A percentile compares a stretch with the other conserved stretches of the same genome.
These are phyloP conservation scores for Sepiola atlantica DNA, from an alignment of 2,888 invertebrate genomes.

Conservation along the genomic window DNA sequence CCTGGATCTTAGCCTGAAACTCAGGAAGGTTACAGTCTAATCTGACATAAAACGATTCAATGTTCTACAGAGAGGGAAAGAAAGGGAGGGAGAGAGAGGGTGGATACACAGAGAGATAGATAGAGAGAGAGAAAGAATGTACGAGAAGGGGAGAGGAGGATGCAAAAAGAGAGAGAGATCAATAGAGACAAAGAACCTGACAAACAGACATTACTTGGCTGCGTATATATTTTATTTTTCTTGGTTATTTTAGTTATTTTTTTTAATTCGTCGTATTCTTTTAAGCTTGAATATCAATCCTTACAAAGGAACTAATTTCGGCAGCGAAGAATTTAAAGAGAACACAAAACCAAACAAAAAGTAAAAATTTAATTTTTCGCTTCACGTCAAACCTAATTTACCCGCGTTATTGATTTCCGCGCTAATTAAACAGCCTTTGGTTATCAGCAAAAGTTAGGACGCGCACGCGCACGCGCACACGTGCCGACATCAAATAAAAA, in stretches of 20 bases:
- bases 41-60: too few relatives aligned
- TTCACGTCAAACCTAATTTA: neutral
- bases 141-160: too few relatives aligned
- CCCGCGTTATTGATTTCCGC: slow-evolving; percentile 5
- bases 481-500: neutral
- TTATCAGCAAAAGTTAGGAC: neutral
- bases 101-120: too few relatives aligned
- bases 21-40: too few relatives aligned
- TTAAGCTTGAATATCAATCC: neutral
- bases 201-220: too few relatives aligned
- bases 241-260: neutral
- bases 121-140: too few relatives aligned
- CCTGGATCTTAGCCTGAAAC: too few relatives aligned
- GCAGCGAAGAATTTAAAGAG: neutral
- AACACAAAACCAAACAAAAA: neutral
- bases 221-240: neutral
- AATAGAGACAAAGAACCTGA: too few relatives aligned
- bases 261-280: neutral
- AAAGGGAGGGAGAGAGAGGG: too few relatives aligned
- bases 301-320: neutral
- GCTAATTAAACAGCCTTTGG: slow-evolving; percentile 32
- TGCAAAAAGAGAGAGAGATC: too few relatives aligned
- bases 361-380: neutral
- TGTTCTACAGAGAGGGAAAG: too few relatives aligned
- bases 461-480: slow-evolving; percentile 32